Evolutionary conservation across 2,888 invertebrate genomes (phyloP).

Genomic region (Incurvaria masculella): DNA sequence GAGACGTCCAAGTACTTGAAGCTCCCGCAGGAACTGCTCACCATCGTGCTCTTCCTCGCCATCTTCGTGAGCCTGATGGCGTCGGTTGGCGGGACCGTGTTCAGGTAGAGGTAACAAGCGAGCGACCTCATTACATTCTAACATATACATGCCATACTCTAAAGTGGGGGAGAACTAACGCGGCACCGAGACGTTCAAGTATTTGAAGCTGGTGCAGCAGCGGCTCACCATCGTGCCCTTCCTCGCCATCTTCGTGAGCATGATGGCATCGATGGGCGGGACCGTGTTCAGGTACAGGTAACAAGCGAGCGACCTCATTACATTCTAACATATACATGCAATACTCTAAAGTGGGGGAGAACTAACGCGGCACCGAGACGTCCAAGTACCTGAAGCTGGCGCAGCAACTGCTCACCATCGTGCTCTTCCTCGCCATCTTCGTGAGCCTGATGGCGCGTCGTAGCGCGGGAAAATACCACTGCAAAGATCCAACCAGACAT

Average conservation of each 20-base stretch:
- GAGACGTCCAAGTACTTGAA: slow-evolving; percentile 46
- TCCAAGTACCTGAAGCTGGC: slow-evolving; percentile 56
- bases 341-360: too few relatives aligned
- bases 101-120: slow-evolving; percentile 31
- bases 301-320: too few relatives aligned
- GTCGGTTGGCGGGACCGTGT: slow-evolving; percentile 59
- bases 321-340: too few relatives aligned
- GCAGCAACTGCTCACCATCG: slow-evolving; percentile 74
- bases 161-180: slow-evolving; percentile 51
- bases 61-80: slow-evolving; percentile 73
- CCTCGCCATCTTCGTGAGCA: slow-evolving; percentile 60
- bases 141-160: too few relatives aligned
- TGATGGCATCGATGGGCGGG: slow-evolving; percentile 60
- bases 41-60: slow-evolving; percentile 73
- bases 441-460: slow-evolving; percentile 70
- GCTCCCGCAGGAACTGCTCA: slow-evolving; percentile 63
- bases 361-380: too few relatives aligned
- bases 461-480: slow-evolving; percentile 67
- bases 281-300: slow-evolving; percentile 1
- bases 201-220: slow-evolving; percentile 72
- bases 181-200: slow-evolving; percentile 46
- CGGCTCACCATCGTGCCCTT: slow-evolving; percentile 63
- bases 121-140: too few relatives aligned
- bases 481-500: too few relatives aligned
- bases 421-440: slow-evolving; percentile 74